Percentiles rank a stretch among this genome's conserved stretches.
phyloP scores from a whole-genome alignment of 2,113 vertebrate species.

The Siphamia tubifer region DNA sequence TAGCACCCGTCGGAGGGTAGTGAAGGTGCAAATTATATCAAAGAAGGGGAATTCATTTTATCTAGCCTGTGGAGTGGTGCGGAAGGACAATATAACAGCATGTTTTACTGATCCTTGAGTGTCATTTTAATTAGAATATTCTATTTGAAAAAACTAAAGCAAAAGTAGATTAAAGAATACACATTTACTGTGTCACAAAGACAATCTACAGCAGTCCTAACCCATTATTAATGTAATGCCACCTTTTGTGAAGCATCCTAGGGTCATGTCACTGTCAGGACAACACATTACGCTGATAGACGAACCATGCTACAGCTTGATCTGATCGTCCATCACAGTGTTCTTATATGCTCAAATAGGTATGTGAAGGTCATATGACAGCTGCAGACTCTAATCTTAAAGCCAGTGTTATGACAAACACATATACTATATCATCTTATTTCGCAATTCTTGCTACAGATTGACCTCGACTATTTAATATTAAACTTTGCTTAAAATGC shows the following conservation, averaged over 20 bases:
- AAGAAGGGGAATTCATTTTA: background rate
- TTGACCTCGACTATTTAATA: background rate
- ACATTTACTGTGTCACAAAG: background rate
- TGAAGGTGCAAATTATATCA: background rate
- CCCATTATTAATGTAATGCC: conserved; percentile 4
- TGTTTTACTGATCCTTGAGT: background rate
- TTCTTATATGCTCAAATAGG: background rate
- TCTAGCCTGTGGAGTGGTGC: background rate
- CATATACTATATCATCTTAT: background rate
- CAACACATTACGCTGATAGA: conserved; percentile 29
- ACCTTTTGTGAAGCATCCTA: conserved; percentile 10
- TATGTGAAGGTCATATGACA: conserved; percentile 12
- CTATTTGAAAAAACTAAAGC: background rate
- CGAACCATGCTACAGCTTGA: background rate
- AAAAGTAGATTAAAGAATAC: background rate
- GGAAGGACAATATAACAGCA: background rate
- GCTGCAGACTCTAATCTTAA: background rate
- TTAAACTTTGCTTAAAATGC: background rate
- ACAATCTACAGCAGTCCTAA: background rate
- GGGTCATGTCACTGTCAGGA: conserved; percentile 2
- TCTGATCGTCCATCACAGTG: conserved; percentile 26
- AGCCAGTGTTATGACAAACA: background rate
- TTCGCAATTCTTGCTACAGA: background rate
- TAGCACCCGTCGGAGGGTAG: background rate
- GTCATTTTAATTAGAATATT: background rate